Base-by-base conservation (phyloP, 2,888 invertebrate species). In the Sceliomorpha sp. region DNA sequence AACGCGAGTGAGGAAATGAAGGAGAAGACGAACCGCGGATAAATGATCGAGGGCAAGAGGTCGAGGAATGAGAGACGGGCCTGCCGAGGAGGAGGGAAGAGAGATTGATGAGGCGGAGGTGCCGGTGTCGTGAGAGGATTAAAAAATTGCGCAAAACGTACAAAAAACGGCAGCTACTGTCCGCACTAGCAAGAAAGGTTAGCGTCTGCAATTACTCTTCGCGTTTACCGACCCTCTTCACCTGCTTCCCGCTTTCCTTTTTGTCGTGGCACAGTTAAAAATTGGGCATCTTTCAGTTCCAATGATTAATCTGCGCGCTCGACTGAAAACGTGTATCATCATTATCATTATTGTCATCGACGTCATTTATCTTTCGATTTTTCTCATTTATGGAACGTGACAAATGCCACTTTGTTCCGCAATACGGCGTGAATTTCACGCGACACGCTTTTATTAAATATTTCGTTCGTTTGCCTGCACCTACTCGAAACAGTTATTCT, bases 61-160 rank as follows among this genome's bases (percentile, higher is more conserved):
- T 47, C 47, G 24, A 71, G 45, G 45, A 31, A 58, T 48, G 66
- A 59, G 55, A 62, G 62, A 40, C 27, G 63, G 47, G 47, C 31
- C 27, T 15, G 34, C 24, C 40, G 39, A 51, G 51, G 27, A 39
- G 26, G 42, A 40, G 36, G 36, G 39, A 36, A 29, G 12, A 45
- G 75, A 82, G 81, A 82, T 83, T 81, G 80, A 83, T 82, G 81
- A 78, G 70, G 44, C 73, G 15, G 45, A 58, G 66, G 53, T 70
- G 74, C 70, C 53, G 69, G 75, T 75, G 75, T 73, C 73, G 75
- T 48, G 67, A 69, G 66, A 66, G 73, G 72, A 76, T 80, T 79
- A 79, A 77, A 79, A 76, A 77, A 75, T 75, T 67, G 60, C 66
- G 55, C 59, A 69, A 73, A 72, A 72, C 64, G 70, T 67, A 34